A percentile compares a stretch with the other conserved stretches of the same genome.
These are phyloP conservation scores for Phoxinus dragarum DNA, from an alignment of 2,797 vertebrate species.

Conservation along the genomic window DNA sequence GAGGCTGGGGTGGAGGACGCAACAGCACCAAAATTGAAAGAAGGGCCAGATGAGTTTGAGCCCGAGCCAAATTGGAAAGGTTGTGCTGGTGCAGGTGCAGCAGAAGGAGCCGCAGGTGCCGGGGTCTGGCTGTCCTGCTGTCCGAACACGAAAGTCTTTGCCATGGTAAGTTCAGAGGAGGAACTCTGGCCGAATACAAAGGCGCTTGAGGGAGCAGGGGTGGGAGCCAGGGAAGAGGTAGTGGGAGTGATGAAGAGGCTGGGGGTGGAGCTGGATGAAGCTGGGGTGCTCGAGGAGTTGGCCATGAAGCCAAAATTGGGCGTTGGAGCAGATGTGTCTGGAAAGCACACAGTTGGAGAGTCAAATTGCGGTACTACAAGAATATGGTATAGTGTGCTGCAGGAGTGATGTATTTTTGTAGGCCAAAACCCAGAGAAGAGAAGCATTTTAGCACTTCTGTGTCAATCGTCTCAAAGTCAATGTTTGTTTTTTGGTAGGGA, in stretches of 20 bases:
- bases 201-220: conserved; percentile 66
- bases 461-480: no score
- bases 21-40: conserved; percentile 85
- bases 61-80: conserved; percentile 87
- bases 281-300: conserved; percentile 75
- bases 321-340: conserved; percentile 86
- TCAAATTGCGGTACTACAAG: neutral
- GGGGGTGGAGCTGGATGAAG: conserved; percentile 67
- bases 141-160: conserved; percentile 87
- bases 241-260: conserved; percentile 80
- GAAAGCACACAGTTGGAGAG: conserved; percentile 26
- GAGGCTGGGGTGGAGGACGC: conserved; percentile 80
- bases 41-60: conserved; percentile 72
- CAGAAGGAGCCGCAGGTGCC: conserved; percentile 74
- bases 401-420: neutral
- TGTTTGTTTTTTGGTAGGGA: no score
- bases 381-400: neutral
- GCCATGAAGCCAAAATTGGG: conserved; percentile 85
- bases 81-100: conserved; percentile 66
- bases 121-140: conserved; percentile 81
- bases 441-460: no score
- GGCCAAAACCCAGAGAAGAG: neutral
- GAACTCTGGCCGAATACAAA: conserved; percentile 89
- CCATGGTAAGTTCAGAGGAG: conserved; percentile 78
- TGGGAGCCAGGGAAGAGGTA: conserved; percentile 68